phyloP scores from a whole-genome alignment of 2,888 invertebrate genomes.

The Noctua fimbriata region DNA sequence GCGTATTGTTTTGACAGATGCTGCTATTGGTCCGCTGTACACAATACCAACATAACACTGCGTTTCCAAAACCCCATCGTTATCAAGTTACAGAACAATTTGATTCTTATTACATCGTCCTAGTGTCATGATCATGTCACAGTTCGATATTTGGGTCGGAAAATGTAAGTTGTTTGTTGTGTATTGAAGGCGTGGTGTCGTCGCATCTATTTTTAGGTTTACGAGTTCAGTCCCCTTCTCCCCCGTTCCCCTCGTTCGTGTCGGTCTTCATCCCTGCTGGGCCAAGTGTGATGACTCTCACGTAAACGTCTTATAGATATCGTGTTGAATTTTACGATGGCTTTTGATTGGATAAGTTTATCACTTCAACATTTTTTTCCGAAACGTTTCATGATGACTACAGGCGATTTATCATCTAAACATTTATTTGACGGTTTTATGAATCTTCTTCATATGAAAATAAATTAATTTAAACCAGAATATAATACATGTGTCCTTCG shows the following conservation, averaged over 20 bases:
- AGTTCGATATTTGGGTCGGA: constrained; percentile 58
- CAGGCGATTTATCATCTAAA: constrained; percentile 33
- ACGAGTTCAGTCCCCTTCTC: constrained; percentile 85
- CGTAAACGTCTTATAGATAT: constrained; percentile 63
- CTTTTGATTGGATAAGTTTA: constrained; percentile 58
- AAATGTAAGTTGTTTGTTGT: constrained; percentile 66
- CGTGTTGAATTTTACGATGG: constrained; percentile 56
- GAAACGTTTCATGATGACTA: constrained; percentile 19
- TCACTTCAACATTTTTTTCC: constrained; percentile 43
- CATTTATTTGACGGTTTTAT: constrained; percentile 43
- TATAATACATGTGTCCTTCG: constrained; percentile 38
- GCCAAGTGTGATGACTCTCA: constrained; percentile 69
- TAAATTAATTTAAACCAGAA: constrained; percentile 35
- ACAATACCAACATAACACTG: constrained; percentile 56
- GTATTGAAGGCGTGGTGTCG: constrained; percentile 78
- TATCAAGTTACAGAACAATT: constrained; percentile 60
- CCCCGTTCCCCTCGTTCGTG: constrained; percentile 70
- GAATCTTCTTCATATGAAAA: constrained; percentile 28
- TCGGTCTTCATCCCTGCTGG: constrained; percentile 70
- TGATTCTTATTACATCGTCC: constrained; percentile 64
- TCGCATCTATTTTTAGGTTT: constrained; percentile 87
- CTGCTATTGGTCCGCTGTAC: constrained; percentile 68
- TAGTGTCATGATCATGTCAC: constrained; percentile 63
- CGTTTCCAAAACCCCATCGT: constrained; percentile 53
- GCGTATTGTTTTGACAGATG: constrained; percentile 87